A percentile compares a stretch with the other conserved stretches of the same genome.
Evolutionary conservation across 2,113 vertebrate species (phyloP).

Genomic region (Excalfactoria chinensis): DNA sequence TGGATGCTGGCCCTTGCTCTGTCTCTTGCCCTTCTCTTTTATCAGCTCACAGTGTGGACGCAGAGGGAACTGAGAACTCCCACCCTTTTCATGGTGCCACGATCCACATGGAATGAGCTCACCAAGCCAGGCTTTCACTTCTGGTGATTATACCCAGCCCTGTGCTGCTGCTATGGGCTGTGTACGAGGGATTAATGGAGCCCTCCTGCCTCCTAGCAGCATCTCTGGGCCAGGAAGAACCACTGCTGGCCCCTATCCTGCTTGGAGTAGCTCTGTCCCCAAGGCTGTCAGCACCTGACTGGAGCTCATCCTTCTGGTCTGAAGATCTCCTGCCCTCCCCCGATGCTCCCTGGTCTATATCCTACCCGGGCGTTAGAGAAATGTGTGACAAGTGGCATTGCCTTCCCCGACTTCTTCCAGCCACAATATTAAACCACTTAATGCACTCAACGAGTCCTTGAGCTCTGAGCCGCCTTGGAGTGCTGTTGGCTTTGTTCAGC

Average conservation of each 20-base stretch:
- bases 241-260: neutral
- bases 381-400: neutral
- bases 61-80: neutral
- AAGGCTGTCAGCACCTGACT: rapidly evolving
- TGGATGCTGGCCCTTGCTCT: neutral
- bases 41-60: neutral
- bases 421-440: neutral
- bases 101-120: neutral
- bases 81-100: neutral
- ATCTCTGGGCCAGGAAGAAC: neutral
- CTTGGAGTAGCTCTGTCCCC: neutral
- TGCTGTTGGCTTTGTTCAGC: neutral
- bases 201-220: neutral
- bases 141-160: neutral
- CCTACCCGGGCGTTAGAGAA: neutral
- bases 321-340: neutral
- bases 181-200: neutral
- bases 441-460: neutral
- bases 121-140: neutral
- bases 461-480: neutral
- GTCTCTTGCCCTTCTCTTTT: neutral
- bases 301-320: rapidly evolving
- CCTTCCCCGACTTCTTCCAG: neutral
- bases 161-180: neutral
- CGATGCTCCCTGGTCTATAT: rapidly evolving